Evolutionary conservation across 2,113 vertebrate genomes (phyloP).

Genomic region (Passer domesticus): DNA sequence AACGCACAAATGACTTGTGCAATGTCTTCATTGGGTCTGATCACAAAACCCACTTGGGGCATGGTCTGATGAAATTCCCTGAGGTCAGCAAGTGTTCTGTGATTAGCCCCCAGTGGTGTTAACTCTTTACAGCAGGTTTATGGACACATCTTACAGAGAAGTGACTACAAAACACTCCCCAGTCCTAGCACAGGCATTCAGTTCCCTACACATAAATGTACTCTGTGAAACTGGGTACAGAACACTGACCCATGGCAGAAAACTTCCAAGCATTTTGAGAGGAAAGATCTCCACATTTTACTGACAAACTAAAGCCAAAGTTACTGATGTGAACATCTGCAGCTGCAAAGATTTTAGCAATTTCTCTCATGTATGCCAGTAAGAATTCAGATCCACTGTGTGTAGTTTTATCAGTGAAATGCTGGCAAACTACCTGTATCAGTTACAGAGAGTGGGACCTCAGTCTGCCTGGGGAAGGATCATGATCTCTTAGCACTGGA

Average conservation of each 20-base stretch:
- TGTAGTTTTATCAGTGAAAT: neutral
- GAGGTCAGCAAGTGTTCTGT: neutral
- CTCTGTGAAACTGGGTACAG: neutral
- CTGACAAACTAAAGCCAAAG: neutral
- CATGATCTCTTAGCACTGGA: neutral
- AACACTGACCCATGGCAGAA: neutral
- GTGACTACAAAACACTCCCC: neutral
- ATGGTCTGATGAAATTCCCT: neutral
- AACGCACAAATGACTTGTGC: fast-evolving
- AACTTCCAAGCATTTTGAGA: neutral
- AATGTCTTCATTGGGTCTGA: neutral
- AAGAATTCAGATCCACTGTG: neutral
- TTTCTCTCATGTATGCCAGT: neutral
- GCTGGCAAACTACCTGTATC: neutral
- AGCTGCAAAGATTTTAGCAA: neutral
- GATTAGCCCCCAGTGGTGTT: neutral
- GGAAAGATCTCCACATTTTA: neutral
- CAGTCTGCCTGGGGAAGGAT: neutral
- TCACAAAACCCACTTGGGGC: neutral
- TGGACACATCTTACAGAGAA: neutral
- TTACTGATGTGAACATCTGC: neutral
- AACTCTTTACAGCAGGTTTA: neutral
- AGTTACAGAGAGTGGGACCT: neutral
- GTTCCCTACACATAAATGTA: neutral
- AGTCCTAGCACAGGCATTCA: neutral